Percentiles rank a stretch among this genome's conserved stretches.
These are phyloP conservation scores for Zelleria hepariella DNA, from an alignment of 2,888 invertebrate species.

Conservation along the genomic window DNA sequence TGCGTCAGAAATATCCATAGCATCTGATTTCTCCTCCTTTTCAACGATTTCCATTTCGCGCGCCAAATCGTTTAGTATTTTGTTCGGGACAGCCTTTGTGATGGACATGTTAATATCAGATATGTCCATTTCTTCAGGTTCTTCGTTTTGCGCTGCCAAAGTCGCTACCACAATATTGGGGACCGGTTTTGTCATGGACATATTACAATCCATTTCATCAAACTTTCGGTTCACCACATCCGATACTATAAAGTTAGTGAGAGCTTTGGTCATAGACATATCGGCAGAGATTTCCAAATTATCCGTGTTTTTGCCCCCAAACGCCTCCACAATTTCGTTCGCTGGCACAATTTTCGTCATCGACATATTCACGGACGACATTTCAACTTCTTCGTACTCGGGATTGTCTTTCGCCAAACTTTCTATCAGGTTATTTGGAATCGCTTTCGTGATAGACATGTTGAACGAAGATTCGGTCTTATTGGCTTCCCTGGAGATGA, in stretches of 20 bases:
- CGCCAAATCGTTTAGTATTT: slow-evolving; percentile 6
- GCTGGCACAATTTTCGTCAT: background rate
- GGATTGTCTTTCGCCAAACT: background rate
- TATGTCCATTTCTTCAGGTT: slow-evolving; percentile 11
- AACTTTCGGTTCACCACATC: background rate
- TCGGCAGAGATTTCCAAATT: background rate
- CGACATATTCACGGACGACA: background rate
- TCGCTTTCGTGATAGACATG: background rate
- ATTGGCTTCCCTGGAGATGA: background rate
- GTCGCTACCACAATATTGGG: background rate
- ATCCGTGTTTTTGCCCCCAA: background rate
- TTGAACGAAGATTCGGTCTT: background rate
- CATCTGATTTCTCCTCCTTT: slow-evolving; percentile 17
- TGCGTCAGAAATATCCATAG: slow-evolving; percentile 16
- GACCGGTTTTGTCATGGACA: background rate
- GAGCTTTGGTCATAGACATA: slow-evolving; percentile 3
- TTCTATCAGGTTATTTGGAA: background rate
- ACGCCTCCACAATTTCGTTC: background rate
- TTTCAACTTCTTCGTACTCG: background rate
- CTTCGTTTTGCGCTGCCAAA: background rate
- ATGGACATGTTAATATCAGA: slow-evolving; percentile 18
- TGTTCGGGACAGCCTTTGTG: slow-evolving; percentile 19
- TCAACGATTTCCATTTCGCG: background rate
- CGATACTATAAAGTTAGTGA: background rate
- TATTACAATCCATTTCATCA: background rate